Percentiles rank a stretch among this genome's conserved stretches.
Conservation (phyloP, 2,888 invertebrate genomes). For the Agonum fuliginosum region DNA sequence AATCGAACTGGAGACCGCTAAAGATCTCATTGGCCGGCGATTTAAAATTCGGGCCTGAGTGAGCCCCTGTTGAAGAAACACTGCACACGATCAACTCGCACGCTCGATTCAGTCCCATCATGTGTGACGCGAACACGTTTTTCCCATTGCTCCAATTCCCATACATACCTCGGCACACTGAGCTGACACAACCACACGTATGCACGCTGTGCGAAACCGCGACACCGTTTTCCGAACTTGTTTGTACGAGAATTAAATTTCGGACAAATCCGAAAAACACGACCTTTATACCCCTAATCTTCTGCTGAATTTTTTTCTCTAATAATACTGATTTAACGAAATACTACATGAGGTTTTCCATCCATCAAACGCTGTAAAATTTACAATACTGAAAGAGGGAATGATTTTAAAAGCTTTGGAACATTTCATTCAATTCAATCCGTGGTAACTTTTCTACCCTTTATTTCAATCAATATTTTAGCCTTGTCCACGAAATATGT, state of each 20-base stretch:
- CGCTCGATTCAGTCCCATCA: constrained; percentile 35
- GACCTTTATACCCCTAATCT: not conserved
- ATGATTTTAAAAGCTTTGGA: no score
- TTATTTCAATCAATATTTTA: no score
- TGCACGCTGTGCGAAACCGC: not conserved
- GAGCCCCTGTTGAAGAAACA: no score
- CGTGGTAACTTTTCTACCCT: no score
- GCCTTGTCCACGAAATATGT: no score
- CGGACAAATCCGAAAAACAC: not conserved
- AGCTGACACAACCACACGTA: constrained; percentile 7
- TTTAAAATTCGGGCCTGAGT: not conserved
- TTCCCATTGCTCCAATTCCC: constrained; percentile 48
- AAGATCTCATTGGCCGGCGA: not conserved
- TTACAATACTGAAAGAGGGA: no score
- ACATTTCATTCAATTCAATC: no score
- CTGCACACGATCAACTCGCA: not conserved
- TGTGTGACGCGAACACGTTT: constrained; percentile 45
- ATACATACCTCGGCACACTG: constrained; percentile 17
- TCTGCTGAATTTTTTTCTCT: not conserved
- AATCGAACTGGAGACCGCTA: no score
- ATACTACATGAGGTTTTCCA: no score
- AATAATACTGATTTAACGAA: not conserved
- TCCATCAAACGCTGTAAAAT: no score
- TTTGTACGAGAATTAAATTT: not conserved
- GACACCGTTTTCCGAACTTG: not conserved